Evolutionary conservation across 2,113 vertebrate genomes (phyloP).

Genomic region (Cnemophilus loriae): DNA sequence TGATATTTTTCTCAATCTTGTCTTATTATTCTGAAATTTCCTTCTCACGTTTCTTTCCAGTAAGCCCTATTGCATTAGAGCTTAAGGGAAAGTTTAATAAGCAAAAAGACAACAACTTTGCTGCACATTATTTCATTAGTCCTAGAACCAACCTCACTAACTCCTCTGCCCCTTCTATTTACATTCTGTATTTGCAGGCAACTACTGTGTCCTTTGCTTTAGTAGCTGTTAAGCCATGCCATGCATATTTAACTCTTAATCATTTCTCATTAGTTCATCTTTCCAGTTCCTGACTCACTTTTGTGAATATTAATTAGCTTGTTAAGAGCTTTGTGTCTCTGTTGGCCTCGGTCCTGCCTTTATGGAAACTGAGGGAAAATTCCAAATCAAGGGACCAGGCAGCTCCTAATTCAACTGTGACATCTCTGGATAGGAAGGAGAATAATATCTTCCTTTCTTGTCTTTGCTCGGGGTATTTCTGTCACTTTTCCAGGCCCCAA

Average conservation of each 20-base stretch:
- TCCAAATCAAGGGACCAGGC: background rate
- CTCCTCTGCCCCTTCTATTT: slow-evolving; percentile 42
- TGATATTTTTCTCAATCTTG: background rate
- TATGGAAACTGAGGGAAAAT: background rate
- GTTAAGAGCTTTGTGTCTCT: background rate
- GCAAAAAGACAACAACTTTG: slow-evolving; percentile 35
- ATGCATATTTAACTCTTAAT: slow-evolving; percentile 61
- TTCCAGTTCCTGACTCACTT: slow-evolving; percentile 30
- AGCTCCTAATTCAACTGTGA: background rate
- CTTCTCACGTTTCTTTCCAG: background rate
- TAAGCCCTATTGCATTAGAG: background rate
- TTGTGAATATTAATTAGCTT: slow-evolving; percentile 46
- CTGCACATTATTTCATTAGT: slow-evolving; percentile 39
- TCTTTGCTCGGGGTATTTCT: background rate
- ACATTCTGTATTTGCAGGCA: slow-evolving; percentile 34
- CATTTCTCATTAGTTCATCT: slow-evolving; percentile 57
- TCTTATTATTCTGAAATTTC: background rate
- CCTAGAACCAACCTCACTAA: slow-evolving; percentile 37
- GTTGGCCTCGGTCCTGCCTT: background rate
- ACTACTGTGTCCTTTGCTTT: slow-evolving; percentile 33
- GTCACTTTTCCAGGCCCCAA: background rate
- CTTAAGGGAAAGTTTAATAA: slow-evolving; percentile 41
- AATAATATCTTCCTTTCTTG: background rate
- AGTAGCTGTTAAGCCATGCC: slow-evolving; percentile 28
- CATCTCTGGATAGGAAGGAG: background rate